Evolutionary conservation across 2,797 vertebrate species (phyloP), one percentile per base, ranked within the genome.

Genomic region (Novumbra hubbsi): DNA sequence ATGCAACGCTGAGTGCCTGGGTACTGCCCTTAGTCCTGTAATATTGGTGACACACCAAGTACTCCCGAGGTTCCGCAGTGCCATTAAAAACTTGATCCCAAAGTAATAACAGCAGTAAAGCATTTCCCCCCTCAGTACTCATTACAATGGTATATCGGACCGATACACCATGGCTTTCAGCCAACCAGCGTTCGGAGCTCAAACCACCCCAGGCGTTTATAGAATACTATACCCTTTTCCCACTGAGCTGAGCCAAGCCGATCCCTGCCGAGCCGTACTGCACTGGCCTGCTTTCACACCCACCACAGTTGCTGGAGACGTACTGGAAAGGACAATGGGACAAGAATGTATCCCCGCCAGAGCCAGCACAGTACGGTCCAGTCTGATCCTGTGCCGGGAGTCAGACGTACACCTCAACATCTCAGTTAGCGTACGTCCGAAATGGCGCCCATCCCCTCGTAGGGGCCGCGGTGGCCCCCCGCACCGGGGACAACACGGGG

Each of bases 281-380:
- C 55, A 14, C 55, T 60, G 55, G 55, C 55, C 55, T 60, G 55
- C n/a, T 60, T 27, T 24, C 21, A 24, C 55, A 60, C 14, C 55
- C 55, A 12, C 55, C 55, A 60, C 55, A 60, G 55, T 60, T 60
- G 55, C 55, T 60, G 55, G 55, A 60, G 24, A 60, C 55, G 14
- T 60, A 60, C 55, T 60, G 55, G 55, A 60, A 60, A 60, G 55
- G 55, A 60, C 55, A 60, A 60, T 60, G 55, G 24, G 55, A 60
- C 21, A 60, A 60, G 55, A 60, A 60, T 60, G 55, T 60, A 14
- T 60, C 55, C 21, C 24, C 24, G 52, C 52, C 52, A 55, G 55
- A 24, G 55, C 55, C 55, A 60, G 55, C 55, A 60, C 55, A 60
- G 55, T 60, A 60, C 55, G 55, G 55, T 60, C 24, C 55, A 60